phyloP scores from a whole-genome alignment of 2,797 vertebrate genomes.

The Craterocephalus amniculus region DNA sequence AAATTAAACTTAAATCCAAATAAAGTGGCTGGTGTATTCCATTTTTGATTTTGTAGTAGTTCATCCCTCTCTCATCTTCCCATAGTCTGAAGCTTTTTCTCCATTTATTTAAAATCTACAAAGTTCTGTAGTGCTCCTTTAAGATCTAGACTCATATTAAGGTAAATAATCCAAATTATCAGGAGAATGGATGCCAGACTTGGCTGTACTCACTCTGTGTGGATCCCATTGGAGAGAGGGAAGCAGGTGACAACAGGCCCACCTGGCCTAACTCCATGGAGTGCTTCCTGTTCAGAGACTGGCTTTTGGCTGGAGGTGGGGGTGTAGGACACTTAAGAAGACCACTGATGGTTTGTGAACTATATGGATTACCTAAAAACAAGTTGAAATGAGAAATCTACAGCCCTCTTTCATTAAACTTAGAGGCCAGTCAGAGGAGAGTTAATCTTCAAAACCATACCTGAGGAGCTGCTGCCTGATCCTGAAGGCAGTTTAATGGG shows the following conservation, averaged over 20 bases:
- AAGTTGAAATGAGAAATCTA: neutral
- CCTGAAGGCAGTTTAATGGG: constrained; percentile 95
- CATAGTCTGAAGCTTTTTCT: neutral
- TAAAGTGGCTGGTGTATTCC: too few relatives aligned
- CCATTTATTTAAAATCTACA: neutral
- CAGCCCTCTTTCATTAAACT: neutral
- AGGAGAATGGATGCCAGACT: neutral
- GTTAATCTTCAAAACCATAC: constrained; percentile 46
- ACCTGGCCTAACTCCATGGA: constrained; percentile 93
- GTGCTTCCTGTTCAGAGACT: constrained; percentile 93
- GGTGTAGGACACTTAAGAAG: constrained; percentile 97
- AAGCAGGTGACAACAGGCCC: constrained; percentile 92
- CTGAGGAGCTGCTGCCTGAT: constrained; percentile 87
- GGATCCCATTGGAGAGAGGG: constrained; percentile 92
- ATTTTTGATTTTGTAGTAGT: too few relatives aligned
- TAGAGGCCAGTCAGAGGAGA: neutral
- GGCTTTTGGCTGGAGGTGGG: constrained; percentile 91
- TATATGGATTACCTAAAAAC: constrained; percentile 90
- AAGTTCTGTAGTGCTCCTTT: neutral
- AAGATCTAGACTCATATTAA: constrained; percentile 31
- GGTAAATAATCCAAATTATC: constrained; percentile 20
- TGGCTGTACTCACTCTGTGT: constrained; percentile 92
- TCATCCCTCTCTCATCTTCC: too few relatives aligned
- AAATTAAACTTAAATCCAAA: too few relatives aligned
- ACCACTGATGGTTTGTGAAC: constrained; percentile 90